A percentile compares a stretch with the other conserved stretches of the same genome.
Conservation (phyloP, 1,140 invertebrate species). For the Drosophila miranda region DNA sequence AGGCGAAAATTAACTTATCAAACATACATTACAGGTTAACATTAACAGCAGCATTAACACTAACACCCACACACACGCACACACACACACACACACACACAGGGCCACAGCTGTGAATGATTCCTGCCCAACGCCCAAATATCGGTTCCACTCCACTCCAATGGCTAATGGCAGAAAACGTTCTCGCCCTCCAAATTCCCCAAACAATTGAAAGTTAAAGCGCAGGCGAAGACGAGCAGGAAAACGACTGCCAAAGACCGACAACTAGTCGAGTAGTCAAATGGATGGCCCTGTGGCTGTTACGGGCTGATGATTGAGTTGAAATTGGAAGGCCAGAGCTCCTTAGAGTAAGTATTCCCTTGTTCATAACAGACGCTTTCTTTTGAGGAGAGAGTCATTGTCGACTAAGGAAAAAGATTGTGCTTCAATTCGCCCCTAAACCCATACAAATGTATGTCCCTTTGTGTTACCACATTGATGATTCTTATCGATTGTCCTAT, state of each 20-base stretch:
- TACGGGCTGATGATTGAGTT: constrained; percentile 48
- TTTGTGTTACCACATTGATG: no score
- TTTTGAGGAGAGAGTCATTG: not conserved
- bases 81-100: constrained; percentile 11
- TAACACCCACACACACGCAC: constrained; percentile 44
- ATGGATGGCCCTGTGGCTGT: constrained; percentile 4
- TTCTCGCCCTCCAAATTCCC: constrained; percentile 57
- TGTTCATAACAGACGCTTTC: not conserved
- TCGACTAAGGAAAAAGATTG: no score
- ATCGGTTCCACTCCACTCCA: constrained; percentile 13
- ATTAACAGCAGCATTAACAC: constrained; percentile 74
- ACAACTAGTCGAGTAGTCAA: constrained; percentile 1
- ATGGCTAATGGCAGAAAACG: constrained; percentile 68
- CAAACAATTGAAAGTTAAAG: constrained; percentile 69
- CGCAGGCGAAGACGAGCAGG: not conserved
- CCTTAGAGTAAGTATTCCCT: not conserved
- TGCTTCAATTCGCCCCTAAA: no score
- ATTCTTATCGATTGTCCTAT: no score
- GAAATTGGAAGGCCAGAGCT: constrained; percentile 2
- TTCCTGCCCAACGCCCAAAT: constrained; percentile 1
- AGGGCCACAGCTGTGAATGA: not conserved
- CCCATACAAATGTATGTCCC: no score
- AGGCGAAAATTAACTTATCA: constrained; percentile 76
- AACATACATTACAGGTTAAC: constrained; percentile 78
- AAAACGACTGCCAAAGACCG: not conserved